Conservation (phyloP, 2,113 vertebrate genomes). For the Sylvietta virens region DNA sequence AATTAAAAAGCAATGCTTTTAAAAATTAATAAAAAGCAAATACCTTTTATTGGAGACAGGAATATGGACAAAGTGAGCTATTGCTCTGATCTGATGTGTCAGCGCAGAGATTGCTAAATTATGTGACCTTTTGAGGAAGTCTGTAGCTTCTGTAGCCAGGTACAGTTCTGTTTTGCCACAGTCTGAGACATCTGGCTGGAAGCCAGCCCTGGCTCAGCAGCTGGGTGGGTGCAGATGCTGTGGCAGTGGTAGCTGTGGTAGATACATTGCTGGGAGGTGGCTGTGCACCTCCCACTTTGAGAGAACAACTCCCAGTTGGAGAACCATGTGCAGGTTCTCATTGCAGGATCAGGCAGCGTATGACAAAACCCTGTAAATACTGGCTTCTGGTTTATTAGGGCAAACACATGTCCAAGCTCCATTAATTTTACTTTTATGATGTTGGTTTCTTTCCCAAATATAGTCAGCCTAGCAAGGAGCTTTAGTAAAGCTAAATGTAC, state of each 20-base stretch:
- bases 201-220: not conserved
- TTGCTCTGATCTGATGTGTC: not conserved
- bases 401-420: not conserved
- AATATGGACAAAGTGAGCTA: not conserved
- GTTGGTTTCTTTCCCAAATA: not conserved
- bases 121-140: not conserved
- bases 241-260: not conserved
- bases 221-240: not conserved
- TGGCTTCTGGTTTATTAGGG: not conserved
- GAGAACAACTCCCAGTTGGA: not conserved
- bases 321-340: not conserved
- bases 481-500: not conserved
- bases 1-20: constrained; percentile 10
- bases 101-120: not conserved
- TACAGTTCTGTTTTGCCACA: not conserved
- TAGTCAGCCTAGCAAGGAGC: not conserved
- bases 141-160: not conserved
- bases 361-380: not conserved
- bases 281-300: not conserved
- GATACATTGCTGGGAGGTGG: not conserved
- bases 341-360: not conserved
- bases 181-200: not conserved
- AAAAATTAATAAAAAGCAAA: constrained; percentile 51
- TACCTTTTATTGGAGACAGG: constrained; percentile 8
- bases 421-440: not conserved